Evolutionary conservation across 2,888 invertebrate genomes (phyloP).

Genomic region (Lepidocyrtinus sp.): DNA sequence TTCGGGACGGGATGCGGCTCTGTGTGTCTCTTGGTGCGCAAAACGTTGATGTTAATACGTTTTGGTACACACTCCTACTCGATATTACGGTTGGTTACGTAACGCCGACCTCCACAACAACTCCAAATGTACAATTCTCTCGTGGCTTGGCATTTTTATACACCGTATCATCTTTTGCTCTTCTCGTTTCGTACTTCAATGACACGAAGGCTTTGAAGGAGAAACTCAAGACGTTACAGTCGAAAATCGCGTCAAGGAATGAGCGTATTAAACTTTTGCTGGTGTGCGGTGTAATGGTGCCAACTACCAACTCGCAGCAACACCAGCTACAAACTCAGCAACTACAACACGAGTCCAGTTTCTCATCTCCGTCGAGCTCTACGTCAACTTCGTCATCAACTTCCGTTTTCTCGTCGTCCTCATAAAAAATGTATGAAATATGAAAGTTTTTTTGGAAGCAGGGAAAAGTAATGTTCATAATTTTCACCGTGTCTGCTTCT

Average conservation of each 20-base stretch:
- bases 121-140: not conserved
- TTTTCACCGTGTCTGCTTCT: not conserved
- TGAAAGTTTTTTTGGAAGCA: too few species aligned
- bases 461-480: not conserved
- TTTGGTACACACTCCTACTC: constrained; percentile 10
- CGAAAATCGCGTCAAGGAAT: constrained; percentile 88
- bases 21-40: too few species aligned
- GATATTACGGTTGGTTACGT: constrained; percentile 13
- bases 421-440: not conserved
- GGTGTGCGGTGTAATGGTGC: constrained; percentile 85
- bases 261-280: constrained; percentile 90
- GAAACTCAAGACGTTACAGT: constrained; percentile 81
- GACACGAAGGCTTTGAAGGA: constrained; percentile 67
- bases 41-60: too few species aligned
- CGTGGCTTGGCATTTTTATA: not conserved
- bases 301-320: constrained; percentile 31
- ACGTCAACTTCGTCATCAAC: constrained; percentile 36
- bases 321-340: constrained; percentile 25
- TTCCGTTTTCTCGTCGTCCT: constrained; percentile 36
- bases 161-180: not conserved
- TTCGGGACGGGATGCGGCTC: too few species aligned
- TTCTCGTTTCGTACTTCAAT: not conserved
- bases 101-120: not conserved
- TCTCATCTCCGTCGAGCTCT: constrained; percentile 44
- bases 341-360: constrained; percentile 41